phyloP scores from a whole-genome alignment of 1,140 invertebrate genomes.

The Bombus breviceps region DNA sequence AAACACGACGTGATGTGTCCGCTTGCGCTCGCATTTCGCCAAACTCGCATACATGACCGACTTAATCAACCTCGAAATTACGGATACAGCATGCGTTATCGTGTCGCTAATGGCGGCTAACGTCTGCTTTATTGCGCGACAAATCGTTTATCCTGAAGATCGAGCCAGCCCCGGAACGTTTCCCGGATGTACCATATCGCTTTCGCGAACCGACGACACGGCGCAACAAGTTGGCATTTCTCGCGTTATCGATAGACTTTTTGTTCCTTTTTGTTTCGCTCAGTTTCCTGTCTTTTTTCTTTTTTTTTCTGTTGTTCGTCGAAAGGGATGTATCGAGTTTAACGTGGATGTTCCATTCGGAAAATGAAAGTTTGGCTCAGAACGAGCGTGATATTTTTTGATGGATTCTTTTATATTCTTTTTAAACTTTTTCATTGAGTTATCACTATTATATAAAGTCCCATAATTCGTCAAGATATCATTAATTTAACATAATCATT shows the following conservation, averaged over 20 bases:
- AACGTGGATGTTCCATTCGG: background rate
- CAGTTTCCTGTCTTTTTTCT: background rate
- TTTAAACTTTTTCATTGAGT: too few species aligned
- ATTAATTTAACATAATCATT: too few species aligned
- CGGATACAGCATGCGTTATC: constrained; percentile 11
- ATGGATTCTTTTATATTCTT: too few species aligned
- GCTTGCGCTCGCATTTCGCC: constrained; percentile 9
- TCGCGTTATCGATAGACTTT: constrained; percentile 6
- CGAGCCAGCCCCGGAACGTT: background rate
- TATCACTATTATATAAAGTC: too few species aligned
- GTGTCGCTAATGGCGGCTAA: constrained; percentile 21
- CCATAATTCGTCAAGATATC: too few species aligned
- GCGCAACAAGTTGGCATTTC: constrained; percentile 19
- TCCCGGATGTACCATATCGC: background rate
- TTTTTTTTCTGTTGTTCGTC: background rate
- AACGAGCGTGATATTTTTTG: too few species aligned
- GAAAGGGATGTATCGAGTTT: background rate
- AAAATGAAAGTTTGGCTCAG: background rate
- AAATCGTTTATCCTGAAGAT: constrained; percentile 17
- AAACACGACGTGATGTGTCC: constrained; percentile 34
- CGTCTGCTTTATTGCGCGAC: constrained; percentile 4
- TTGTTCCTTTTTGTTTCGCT: background rate
- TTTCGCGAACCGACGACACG: background rate
- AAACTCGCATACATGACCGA: constrained; percentile 15
- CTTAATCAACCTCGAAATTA: constrained; percentile 44